Evolutionary conservation across 2,113 vertebrate genomes (phyloP).

Genomic region (Tupaia chinensis): DNA sequence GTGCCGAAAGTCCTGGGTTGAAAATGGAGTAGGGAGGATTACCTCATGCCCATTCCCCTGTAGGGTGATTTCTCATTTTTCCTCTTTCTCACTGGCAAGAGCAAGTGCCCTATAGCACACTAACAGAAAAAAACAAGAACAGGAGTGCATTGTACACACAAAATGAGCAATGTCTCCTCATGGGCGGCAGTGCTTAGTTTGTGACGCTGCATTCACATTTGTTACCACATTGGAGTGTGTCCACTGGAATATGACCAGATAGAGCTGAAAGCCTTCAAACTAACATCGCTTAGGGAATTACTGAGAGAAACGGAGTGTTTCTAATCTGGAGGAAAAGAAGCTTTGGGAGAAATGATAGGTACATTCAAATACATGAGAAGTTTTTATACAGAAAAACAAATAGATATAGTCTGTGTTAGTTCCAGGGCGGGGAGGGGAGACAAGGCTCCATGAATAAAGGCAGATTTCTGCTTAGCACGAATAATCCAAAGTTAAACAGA

Average conservation of each 20-base stretch:
- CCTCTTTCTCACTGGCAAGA: no score
- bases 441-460: not conserved
- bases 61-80: no score
- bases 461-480: not conserved
- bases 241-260: not conserved
- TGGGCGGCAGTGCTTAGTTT: not conserved
- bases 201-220: not conserved
- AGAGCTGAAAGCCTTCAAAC: not conserved
- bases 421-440: no score
- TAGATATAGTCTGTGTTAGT: not conserved
- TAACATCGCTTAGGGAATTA: conserved; percentile 11
- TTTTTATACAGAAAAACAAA: not conserved
- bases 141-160: not conserved
- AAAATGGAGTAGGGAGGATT: no score
- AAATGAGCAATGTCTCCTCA: not conserved
- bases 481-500: not conserved
- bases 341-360: not conserved
- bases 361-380: not conserved
- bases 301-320: conserved; percentile 17
- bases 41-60: no score
- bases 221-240: not conserved
- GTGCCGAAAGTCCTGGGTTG: no score
- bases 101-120: no score
- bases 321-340: conserved; percentile 49
- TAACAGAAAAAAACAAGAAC: no score